Evolutionary conservation across 2,113 vertebrate species (phyloP).

Genomic region (Pluvianellus socialis): DNA sequence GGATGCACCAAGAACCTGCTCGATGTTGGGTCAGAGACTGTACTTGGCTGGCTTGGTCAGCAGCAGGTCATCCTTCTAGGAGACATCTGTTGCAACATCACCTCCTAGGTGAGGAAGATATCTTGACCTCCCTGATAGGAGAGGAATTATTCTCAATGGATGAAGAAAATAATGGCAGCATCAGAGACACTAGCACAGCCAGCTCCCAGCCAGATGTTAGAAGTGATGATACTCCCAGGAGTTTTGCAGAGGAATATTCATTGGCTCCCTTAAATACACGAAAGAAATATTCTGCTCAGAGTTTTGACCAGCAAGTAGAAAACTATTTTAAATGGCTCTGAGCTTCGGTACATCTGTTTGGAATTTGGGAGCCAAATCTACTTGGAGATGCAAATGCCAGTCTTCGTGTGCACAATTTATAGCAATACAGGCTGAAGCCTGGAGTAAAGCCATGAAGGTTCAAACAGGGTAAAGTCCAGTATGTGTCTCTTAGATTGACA

Average conservation of each 20-base stretch:
- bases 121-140: neutral
- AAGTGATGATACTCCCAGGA: neutral
- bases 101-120: neutral
- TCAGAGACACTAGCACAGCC: neutral
- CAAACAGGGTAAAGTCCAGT: neutral
- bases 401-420: neutral
- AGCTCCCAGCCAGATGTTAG: neutral
- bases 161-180: neutral
- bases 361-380: neutral
- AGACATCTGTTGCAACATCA: neutral
- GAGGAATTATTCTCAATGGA: neutral
- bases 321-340: neutral
- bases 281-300: neutral
- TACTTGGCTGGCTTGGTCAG: neutral
- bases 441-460: neutral
- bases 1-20: neutral
- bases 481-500: neutral
- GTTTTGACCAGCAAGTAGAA: conserved; percentile 41
- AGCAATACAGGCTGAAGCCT: neutral
- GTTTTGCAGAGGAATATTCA: neutral
- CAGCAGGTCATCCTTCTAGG: neutral
- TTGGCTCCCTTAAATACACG: neutral
- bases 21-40: conserved; percentile 23
- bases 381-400: neutral
- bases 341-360: neutral